Base-by-base conservation (phyloP, 2,113 vertebrate species). In the Eclectus roratus region DNA sequence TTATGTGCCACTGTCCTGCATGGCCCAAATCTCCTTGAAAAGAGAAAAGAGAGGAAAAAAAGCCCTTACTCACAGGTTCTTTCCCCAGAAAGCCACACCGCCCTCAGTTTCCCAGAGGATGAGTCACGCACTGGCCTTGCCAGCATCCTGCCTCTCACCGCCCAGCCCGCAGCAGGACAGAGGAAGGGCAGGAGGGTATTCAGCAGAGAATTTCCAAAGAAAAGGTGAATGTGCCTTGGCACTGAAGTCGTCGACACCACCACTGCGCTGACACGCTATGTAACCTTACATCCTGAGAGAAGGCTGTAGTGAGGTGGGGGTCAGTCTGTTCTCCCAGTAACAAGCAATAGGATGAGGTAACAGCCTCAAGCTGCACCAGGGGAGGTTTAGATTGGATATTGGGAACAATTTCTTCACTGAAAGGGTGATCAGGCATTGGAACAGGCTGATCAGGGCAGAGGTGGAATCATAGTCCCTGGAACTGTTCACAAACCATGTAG, bases 31-130 rank as follows among this genome's bases (percentile, higher is more conserved):
- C 7, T 11, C 14, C 44, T 52, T 24, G 16, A 8, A 73, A 88
- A 83, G 6, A 15, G 4, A 18, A 3, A 25, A 39, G 11, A 37
- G 13, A 21, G 7, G 11, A 3, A 13, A 20, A 10, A 37, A 19
- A 88, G 27, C 41, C 72, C 52, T 94, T 91, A 66, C 77, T 95
- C 85, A 71, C 7, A 77, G 35, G 61, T 80, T 88, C 49, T 94
- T 91, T 93, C 92, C 66, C 89, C 93, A 68, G 90, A 95, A 96
- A 88, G 65, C 85, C 78, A 63, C 83, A 81, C 52, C 84, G 56
- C 2, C 4, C 76, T 92, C 24, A 0, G 65, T 88, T 95, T 94
- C 95, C 87, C 92, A 83, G 91, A 86, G 80, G 58, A 49, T 96
- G 93, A 97, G 91, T 97, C 95, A 94, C 1, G 0, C 2, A 0